A percentile compares a stretch with the other conserved stretches of the same genome.
phyloP scores from a whole-genome alignment of 2,797 vertebrate species.

The Clarias laeviceps region DNA sequence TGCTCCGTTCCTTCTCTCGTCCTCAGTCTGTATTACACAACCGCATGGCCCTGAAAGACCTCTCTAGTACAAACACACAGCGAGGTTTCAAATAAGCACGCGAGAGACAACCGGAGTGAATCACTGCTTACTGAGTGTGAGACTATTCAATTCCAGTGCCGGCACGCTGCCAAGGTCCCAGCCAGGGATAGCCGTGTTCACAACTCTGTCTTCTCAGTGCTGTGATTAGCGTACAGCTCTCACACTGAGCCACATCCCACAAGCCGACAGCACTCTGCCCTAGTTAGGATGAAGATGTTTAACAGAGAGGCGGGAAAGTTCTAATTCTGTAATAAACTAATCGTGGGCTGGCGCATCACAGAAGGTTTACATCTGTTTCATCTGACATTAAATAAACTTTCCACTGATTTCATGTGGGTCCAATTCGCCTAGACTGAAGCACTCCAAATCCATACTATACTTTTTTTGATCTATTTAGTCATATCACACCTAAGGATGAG shows the following conservation, averaged over 20 bases:
- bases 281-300: slow-evolving; percentile 66
- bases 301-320: slow-evolving; percentile 42
- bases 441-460: neutral
- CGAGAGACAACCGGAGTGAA: slow-evolving; percentile 42
- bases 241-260: slow-evolving; percentile 64
- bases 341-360: slow-evolving; percentile 64
- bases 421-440: neutral
- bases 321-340: slow-evolving; percentile 58
- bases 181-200: slow-evolving; percentile 70
- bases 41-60: slow-evolving; percentile 36
- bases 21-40: slow-evolving; percentile 24
- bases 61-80: slow-evolving; percentile 20
- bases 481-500: neutral
- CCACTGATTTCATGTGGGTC: neutral
- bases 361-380: slow-evolving; percentile 67
- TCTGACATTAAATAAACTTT: neutral
- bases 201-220: slow-evolving; percentile 68
- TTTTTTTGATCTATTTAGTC: neutral
- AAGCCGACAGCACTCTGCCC: slow-evolving; percentile 59
- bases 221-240: slow-evolving; percentile 60
- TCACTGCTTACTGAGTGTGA: slow-evolving; percentile 51
- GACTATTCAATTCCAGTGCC: slow-evolving; percentile 61
- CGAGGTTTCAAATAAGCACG: slow-evolving; percentile 38
- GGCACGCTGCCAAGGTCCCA: slow-evolving; percentile 71
- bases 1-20: slow-evolving; percentile 42